Conservation (phyloP, 2,888 invertebrate genomes). For the Beris chalybata region DNA sequence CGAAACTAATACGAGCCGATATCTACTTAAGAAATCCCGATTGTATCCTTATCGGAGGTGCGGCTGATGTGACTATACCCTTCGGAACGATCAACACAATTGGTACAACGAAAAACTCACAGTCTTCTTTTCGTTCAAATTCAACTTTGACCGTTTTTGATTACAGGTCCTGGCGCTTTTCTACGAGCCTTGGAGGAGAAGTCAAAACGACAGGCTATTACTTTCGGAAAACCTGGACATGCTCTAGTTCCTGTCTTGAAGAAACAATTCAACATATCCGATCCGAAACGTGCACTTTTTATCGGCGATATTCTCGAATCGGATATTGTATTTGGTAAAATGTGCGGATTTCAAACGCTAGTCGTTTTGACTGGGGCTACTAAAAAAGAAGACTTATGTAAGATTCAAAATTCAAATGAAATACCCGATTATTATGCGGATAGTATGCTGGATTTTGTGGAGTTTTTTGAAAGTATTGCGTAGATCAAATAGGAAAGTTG, state of each 20-base stretch:
- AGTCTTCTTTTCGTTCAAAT: constrained; percentile 3
- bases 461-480: constrained; percentile 43
- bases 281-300: constrained; percentile 72
- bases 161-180: constrained; percentile 53
- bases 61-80: constrained; percentile 54
- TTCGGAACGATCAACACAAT: constrained; percentile 43
- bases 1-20: constrained; percentile 56
- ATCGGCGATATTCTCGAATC: constrained; percentile 85
- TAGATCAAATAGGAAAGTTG: too few species aligned
- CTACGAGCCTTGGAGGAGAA: constrained; percentile 51
- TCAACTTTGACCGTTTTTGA: neutral
- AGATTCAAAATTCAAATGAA: constrained; percentile 41
- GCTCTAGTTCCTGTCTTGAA: constrained; percentile 48
- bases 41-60: constrained; percentile 56
- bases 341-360: constrained; percentile 71
- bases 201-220: constrained; percentile 49
- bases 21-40: constrained; percentile 56
- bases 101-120: constrained; percentile 44
- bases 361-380: constrained; percentile 66
- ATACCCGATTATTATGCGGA: constrained; percentile 52
- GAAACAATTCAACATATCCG: constrained; percentile 53
- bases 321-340: constrained; percentile 74
- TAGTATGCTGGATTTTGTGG: constrained; percentile 48
- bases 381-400: constrained; percentile 42
- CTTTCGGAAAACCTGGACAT: constrained; percentile 58